Base-by-base conservation (phyloP, 2,888 invertebrate genomes). In the Cepaea hortensis region DNA sequence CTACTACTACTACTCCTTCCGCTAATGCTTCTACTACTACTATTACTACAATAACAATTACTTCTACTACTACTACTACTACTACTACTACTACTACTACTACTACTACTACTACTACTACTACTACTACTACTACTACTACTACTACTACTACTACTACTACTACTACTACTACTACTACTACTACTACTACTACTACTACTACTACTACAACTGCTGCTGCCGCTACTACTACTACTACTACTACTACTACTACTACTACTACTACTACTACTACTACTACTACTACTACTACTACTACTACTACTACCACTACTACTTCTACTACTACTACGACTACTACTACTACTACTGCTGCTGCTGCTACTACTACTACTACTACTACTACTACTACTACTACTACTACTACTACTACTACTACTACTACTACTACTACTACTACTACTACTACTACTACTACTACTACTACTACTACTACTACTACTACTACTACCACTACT, bases 201-300 rank as follows among this genome's bases (percentile, higher is more conserved):
- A 68, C 68, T 68, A 68, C 68, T 68, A 68, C 68, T 20, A 20
- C 68, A 7, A 68, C 68, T 68, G 13, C 68, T 68, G n/a, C 68
- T 20, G 20, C 77, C 46, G 46, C 77, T 77, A 77, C 77, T 77
- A 77, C 77, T 48, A 48, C 77, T 77, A 77, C 77, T 77, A 77
- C 77, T 77, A 77, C 77, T 48, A 48, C 77, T 77, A 77, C 77
- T 77, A 77, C 77, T 77, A 77, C 77, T 48, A 48, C 77, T 77
- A 77, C 77, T 77, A 77, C 77, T 77, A 77, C 77, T 48, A 48
- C 77, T 77, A 68, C 68, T 68, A 68, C 68, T 68, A 68, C 68
- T 20, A 20, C 68, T 68, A 68, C 68, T 68, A 68, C 68, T 68
- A 15, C 68, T 20, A 4, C 68, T 68, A 68, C 68, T 68, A 68